phyloP scores from a whole-genome alignment of 2,888 invertebrate genomes.

The Drosophila macrothrix region DNA sequence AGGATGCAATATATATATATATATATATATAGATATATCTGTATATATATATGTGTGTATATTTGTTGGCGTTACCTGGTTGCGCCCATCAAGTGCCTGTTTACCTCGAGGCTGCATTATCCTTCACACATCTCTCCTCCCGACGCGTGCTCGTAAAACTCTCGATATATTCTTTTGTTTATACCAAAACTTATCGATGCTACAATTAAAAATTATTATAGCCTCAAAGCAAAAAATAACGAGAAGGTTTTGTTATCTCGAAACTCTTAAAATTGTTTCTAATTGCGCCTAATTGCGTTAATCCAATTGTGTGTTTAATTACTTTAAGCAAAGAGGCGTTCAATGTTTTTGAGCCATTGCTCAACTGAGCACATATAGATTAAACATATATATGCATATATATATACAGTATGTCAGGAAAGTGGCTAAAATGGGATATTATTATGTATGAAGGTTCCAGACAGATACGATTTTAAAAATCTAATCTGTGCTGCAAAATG shows the following conservation, averaged over 20 bases:
- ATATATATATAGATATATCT: neutral
- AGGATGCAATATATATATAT: constrained; percentile 3
- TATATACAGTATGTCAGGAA: neutral
- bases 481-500: neutral
- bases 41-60: neutral
- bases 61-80: constrained; percentile 45
- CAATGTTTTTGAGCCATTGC: constrained; percentile 22
- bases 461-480: too few relatives aligned
- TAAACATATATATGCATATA: neutral
- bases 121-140: constrained; percentile 31
- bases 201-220: constrained; percentile 60
- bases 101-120: constrained; percentile 2
- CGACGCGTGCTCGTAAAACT: constrained; percentile 69
- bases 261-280: constrained; percentile 40
- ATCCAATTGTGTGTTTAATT: constrained; percentile 53
- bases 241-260: neutral
- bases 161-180: constrained; percentile 11
- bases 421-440: neutral
- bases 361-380: neutral
- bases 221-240: constrained; percentile 1
- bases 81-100: constrained; percentile 43
- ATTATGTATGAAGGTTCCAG: neutral
- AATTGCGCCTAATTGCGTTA: constrained; percentile 70
- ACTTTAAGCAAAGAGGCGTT: constrained; percentile 7
- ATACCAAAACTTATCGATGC: constrained; percentile 22